Evolutionary conservation across 2,113 vertebrate genomes (phyloP).

Genomic region (Stictonetta naevosa): DNA sequence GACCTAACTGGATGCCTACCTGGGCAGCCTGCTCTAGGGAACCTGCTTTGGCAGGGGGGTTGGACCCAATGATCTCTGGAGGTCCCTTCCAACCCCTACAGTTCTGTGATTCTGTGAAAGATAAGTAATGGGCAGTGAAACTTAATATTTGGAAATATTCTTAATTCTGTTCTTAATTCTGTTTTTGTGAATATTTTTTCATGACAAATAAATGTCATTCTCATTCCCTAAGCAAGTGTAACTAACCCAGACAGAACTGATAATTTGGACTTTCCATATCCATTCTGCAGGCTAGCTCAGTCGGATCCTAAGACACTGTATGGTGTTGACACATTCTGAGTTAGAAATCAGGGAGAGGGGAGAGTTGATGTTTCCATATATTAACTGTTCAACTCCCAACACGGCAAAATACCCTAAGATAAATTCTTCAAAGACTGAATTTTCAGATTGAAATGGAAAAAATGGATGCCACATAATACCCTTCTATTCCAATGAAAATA

Average conservation of each 20-base stretch:
- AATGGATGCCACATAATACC: fast-evolving
- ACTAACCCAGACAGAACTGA: background rate
- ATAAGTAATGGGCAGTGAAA: background rate
- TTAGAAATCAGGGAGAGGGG: background rate
- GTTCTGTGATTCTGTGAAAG: background rate
- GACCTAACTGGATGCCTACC: no score
- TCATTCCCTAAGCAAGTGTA: background rate
- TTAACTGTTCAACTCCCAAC: background rate
- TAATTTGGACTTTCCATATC: background rate
- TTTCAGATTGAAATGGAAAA: background rate
- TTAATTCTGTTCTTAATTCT: background rate
- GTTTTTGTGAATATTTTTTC: background rate
- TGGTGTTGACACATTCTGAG: background rate
- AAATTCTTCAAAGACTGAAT: background rate
- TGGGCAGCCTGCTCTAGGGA: no score
- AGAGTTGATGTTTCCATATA: background rate
- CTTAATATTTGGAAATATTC: background rate
- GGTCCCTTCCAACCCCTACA: no score
- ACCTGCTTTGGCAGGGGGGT: no score
- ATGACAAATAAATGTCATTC: background rate
- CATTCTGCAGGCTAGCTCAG: background rate
- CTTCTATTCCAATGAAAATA: background rate
- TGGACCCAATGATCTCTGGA: no score
- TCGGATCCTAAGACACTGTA: background rate
- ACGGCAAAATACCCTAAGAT: background rate